These are phyloP conservation scores for Cotesia glomerata DNA, from an alignment of 1,140 invertebrate species.

Conservation along the genomic window DNA sequence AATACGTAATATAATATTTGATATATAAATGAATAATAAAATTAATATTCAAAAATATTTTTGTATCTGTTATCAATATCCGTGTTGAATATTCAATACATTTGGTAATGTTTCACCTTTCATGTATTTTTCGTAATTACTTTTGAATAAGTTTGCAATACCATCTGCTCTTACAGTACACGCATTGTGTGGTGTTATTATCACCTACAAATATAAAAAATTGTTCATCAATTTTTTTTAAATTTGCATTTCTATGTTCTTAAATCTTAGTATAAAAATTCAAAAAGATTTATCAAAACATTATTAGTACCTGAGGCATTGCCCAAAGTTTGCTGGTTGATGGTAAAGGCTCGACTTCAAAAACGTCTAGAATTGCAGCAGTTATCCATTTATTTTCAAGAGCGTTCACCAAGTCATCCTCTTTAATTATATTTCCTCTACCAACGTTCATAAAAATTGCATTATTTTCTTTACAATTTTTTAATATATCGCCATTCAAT, in stretches of 20 bases:
- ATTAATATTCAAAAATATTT: not conserved
- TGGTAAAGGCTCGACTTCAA: constrained; percentile 66
- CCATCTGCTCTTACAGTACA: constrained; percentile 56
- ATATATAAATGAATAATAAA: not conserved
- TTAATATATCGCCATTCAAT: constrained; percentile 60
- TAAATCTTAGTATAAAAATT: not conserved
- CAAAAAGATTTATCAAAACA: not conserved
- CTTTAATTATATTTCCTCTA: constrained; percentile 65
- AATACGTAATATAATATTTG: not conserved
- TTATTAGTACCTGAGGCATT: constrained; percentile 54
- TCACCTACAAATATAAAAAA: constrained; percentile 53
- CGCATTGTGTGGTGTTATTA: constrained; percentile 67
- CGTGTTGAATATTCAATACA: constrained; percentile 38
- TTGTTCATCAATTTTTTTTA: constrained; percentile 20
- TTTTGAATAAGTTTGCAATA: constrained; percentile 55
- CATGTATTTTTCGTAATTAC: constrained; percentile 54
- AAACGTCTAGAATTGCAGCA: constrained; percentile 69
- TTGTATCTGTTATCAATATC: constrained; percentile 41
- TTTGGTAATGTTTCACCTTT: constrained; percentile 41
- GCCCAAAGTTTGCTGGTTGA: constrained; percentile 63
- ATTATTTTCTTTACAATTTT: constrained; percentile 53
- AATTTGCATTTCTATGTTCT: not conserved
- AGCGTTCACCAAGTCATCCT: constrained; percentile 64
- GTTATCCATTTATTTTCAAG: constrained; percentile 66
- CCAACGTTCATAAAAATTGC: constrained; percentile 68